Conservation (phyloP, 2,888 invertebrate species). For the Callimorpha dominula region DNA sequence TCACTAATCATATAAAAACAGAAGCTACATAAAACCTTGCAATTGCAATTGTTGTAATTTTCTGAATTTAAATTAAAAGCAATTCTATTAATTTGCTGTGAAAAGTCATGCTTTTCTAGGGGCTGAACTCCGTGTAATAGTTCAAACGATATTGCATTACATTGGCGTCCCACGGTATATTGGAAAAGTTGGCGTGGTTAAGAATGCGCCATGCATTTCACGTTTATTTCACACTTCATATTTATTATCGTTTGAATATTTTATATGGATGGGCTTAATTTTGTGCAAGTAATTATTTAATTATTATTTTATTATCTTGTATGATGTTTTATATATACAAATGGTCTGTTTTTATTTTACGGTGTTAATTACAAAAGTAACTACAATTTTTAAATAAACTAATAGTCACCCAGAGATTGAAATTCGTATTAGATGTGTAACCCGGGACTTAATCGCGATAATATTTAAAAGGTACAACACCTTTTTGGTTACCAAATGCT, state of each 20-base stretch:
- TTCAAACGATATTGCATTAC: conserved; percentile 47
- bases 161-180: conserved; percentile 46
- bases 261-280: neutral
- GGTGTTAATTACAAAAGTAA: no score
- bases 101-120: conserved; percentile 40
- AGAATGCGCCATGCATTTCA: conserved; percentile 52
- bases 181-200: conserved; percentile 56
- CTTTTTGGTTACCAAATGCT: no score
- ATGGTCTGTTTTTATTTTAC: no score
- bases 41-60: conserved; percentile 14
- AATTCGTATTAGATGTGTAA: no score
- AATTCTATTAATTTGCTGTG: conserved; percentile 27
- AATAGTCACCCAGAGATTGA: no score
- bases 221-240: conserved; percentile 44
- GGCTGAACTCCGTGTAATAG: conserved; percentile 38
- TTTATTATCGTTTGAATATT: conserved; percentile 5
- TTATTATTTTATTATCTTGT: neutral
- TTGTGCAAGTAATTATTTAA: neutral
- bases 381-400: no score
- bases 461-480: no score
- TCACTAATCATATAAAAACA: neutral
- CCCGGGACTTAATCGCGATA: no score
- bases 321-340: neutral
- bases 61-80: conserved; percentile 23
- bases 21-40: neutral